Conservation (phyloP, 2,888 invertebrate species). For the Dendrolimus houi region DNA sequence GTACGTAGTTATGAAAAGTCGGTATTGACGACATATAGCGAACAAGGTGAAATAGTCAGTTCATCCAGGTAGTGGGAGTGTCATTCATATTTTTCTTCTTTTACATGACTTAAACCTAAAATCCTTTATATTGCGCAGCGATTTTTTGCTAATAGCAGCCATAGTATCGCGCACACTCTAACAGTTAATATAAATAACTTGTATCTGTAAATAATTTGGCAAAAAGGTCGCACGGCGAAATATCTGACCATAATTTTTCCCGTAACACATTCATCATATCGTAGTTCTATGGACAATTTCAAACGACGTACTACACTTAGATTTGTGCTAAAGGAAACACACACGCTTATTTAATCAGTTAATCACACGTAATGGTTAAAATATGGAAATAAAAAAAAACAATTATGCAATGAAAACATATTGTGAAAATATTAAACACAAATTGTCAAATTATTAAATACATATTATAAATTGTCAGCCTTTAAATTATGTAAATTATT, state of each 20-base stretch:
- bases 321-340: constrained; percentile 9
- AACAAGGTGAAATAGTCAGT: too few species aligned
- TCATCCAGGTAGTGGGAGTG: too few species aligned
- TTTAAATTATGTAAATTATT: constrained; percentile 1
- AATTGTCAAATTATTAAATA: constrained; percentile 3
- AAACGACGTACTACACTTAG: constrained; percentile 3
- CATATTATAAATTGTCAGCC: constrained; percentile 2
- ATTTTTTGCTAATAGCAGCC: too few species aligned
- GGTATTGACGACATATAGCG: too few species aligned
- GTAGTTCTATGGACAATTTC: not conserved
- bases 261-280: too few species aligned
- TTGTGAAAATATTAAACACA: not conserved
- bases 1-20: too few species aligned
- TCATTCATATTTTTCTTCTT: too few species aligned
- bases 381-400: not conserved
- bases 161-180: too few species aligned
- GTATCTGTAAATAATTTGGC: not conserved
- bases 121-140: too few species aligned
- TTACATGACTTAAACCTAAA: too few species aligned
- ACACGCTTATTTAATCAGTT: not conserved
- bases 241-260: not conserved
- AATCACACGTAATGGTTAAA: not conserved
- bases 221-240: not conserved
- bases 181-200: not conserved
- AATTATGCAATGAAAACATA: not conserved